A percentile compares a stretch with the other conserved stretches of the same genome.
Conservation (phyloP, 2,888 invertebrate species). For the Agelastica alni region DNA sequence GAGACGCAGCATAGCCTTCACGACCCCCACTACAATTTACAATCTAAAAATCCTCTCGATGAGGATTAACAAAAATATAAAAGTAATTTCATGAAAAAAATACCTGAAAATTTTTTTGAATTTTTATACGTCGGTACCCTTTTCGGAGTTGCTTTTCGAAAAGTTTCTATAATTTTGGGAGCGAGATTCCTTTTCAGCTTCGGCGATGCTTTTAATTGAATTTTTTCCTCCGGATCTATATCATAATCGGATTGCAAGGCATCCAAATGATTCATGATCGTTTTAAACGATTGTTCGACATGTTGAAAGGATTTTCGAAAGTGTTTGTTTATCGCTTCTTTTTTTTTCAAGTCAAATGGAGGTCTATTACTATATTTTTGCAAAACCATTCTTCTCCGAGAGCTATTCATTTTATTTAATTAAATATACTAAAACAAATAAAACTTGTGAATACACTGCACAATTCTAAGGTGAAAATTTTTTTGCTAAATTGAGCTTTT, state of each 20-base stretch:
- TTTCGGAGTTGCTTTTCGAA: conserved; percentile 31
- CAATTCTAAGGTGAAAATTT: neutral
- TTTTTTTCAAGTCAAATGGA: conserved; percentile 37
- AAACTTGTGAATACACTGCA: neutral
- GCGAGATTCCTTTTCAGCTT: conserved; percentile 21
- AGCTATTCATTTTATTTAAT: conserved; percentile 19
- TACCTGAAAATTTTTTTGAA: neutral
- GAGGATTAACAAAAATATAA: neutral
- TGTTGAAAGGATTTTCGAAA: conserved; percentile 23
- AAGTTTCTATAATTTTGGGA: conserved; percentile 36
- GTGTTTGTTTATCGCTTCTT: conserved; percentile 27
- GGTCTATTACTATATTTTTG: conserved; percentile 39
- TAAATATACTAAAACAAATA: neutral
- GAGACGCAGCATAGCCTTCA: too few relatives aligned
- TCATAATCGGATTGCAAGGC: conserved; percentile 15
- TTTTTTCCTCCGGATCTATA: neutral
- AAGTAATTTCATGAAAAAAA: too few relatives aligned
- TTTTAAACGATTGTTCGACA: conserved; percentile 25
- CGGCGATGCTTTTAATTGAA: neutral
- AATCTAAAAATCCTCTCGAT: too few relatives aligned
- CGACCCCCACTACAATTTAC: too few relatives aligned
- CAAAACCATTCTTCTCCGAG: conserved; percentile 35
- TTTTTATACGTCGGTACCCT: conserved; percentile 1
- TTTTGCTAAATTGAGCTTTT: too few relatives aligned
- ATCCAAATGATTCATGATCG: conserved; percentile 28